Conservation (phyloP, 2,797 vertebrate genomes). For the Gymnocypris eckloni region DNA sequence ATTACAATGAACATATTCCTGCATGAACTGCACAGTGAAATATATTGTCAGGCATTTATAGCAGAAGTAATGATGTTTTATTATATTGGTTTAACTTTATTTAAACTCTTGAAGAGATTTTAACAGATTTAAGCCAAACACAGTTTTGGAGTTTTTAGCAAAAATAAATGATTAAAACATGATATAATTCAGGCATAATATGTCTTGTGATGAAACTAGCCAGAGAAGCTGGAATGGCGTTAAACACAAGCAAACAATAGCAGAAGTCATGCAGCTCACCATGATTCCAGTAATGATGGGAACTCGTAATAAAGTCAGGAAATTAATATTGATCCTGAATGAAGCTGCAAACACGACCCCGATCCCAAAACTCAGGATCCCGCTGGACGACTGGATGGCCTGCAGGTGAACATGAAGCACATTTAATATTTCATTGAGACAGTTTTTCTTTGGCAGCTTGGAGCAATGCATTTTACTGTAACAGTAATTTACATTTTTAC, state of each 20-base stretch:
- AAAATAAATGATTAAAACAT: no score
- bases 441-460: no score
- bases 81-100: no score
- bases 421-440: no score
- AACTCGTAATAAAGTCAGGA: conserved; percentile 73
- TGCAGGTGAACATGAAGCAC: conserved; percentile 40
- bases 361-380: conserved; percentile 74
- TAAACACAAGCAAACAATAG: no score
- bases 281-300: conserved; percentile 73
- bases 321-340: fast-evolving
- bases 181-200: no score
- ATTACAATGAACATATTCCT: background rate
- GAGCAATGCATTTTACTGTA: no score
- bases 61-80: background rate
- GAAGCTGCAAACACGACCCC: conserved; percentile 70
- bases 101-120: no score
- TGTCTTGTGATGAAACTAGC: background rate
- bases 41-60: background rate
- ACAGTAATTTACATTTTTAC: no score
- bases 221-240: no score
- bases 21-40: background rate
- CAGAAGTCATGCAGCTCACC: conserved; percentile 60
- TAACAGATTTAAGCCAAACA: no score
- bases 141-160: no score
- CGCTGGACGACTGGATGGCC: conserved; percentile 74